Percentiles rank a stretch among this genome's conserved stretches.
These are phyloP conservation scores for Saccostrea cuccullata DNA, from an alignment of 1,140 invertebrate genomes.

Conservation along the genomic window DNA sequence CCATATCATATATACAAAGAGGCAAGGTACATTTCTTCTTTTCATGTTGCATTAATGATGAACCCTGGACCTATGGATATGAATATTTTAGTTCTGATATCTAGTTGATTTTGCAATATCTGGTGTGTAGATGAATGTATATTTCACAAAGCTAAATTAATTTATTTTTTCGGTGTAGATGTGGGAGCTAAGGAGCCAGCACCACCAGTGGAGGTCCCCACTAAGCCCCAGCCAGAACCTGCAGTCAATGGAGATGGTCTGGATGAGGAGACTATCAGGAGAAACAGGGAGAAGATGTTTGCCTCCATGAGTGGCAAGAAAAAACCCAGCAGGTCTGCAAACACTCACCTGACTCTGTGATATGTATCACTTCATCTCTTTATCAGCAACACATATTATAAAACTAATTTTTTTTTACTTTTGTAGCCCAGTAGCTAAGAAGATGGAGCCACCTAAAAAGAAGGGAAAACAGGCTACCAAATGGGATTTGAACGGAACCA, in stretches of 20 bases:
- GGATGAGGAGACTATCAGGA: constrained; percentile 67
- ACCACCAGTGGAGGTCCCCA: constrained; percentile 18
- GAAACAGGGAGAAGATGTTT: constrained; percentile 64
- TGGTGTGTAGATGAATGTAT: too few species aligned
- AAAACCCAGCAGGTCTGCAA: background rate
- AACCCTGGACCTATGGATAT: too few species aligned
- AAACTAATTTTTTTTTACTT: background rate
- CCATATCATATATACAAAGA: too few species aligned
- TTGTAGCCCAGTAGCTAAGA: constrained; percentile 50
- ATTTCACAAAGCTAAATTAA: background rate
- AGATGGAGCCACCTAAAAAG: constrained; percentile 80
- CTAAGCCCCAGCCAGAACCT: constrained; percentile 26
- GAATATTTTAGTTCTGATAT: too few species aligned
- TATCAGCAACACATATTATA: background rate
- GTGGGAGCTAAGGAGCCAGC: constrained; percentile 19
- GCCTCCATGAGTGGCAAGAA: background rate
- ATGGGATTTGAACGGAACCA: constrained; percentile 90
- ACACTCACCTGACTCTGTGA: background rate
- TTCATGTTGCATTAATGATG: too few species aligned
- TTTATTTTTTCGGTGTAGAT: background rate
- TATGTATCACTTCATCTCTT: background rate
- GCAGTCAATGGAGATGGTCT: constrained; percentile 60
- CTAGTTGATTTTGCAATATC: too few species aligned
- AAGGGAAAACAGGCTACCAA: constrained; percentile 92
- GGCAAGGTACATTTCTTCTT: too few species aligned